Percentiles rank a stretch among this genome's conserved stretches.
phyloP scores from a whole-genome alignment of 2,888 invertebrate genomes.

The Cerastis leucographa region DNA sequence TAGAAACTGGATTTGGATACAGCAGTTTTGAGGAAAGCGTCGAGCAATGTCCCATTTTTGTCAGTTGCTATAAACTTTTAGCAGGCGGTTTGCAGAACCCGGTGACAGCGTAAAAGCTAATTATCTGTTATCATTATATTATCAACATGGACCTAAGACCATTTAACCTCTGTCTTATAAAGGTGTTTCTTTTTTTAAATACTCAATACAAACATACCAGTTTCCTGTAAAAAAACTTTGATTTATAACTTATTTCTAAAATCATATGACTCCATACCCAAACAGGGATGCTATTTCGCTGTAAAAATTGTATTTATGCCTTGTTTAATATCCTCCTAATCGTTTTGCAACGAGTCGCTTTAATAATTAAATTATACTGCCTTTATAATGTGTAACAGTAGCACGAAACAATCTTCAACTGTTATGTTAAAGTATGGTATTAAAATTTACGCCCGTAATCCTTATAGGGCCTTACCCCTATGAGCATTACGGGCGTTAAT shows the following conservation, averaged over 20 bases:
- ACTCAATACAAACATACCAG: no score
- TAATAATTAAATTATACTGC: conserved; percentile 51
- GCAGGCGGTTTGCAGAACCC: background rate
- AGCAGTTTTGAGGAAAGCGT: background rate
- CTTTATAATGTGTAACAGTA: conserved; percentile 47
- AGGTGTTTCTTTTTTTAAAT: background rate
- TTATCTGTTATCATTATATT: background rate
- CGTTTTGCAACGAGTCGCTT: conserved; percentile 27
- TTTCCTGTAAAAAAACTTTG: no score
- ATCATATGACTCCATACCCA: background rate
- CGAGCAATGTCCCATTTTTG: background rate
- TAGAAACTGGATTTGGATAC: background rate
- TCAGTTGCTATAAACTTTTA: background rate
- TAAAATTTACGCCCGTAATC: background rate
- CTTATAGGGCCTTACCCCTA: no score
- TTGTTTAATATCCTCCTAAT: conserved; percentile 21
- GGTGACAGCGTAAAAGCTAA: background rate
- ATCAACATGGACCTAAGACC: background rate
- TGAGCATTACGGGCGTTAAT: no score
- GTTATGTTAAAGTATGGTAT: conserved; percentile 4
- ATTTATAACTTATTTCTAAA: background rate
- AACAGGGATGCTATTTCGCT: background rate
- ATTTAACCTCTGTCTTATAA: background rate
- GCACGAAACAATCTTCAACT: conserved; percentile 12
- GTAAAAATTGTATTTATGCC: conserved; percentile 23